These are phyloP conservation scores for Caradrina kadenii DNA, from an alignment of 2,888 invertebrate genomes.

Conservation along the genomic window DNA sequence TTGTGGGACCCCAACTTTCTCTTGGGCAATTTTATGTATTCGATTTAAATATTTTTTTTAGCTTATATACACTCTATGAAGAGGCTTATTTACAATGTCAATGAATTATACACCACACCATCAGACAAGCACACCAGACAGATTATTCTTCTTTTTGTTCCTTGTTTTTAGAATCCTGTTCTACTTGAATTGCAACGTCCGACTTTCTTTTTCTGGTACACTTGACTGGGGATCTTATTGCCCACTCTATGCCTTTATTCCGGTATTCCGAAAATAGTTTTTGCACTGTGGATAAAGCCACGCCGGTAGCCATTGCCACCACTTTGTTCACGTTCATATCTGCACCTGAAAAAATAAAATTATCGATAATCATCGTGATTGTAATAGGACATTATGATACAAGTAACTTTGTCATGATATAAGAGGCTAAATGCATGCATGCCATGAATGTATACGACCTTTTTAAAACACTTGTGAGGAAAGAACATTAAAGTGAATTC, in stretches of 20 bases:
- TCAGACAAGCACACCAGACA: no score
- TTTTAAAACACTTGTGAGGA: no score
- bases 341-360: conserved; percentile 17
- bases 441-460: no score
- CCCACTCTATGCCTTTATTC: neutral
- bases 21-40: no score
- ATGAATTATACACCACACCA: neutral
- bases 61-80: no score
- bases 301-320: conserved; percentile 32
- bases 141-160: neutral
- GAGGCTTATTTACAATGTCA: neutral
- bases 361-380: no score
- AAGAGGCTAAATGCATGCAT: no score
- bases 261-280: neutral
- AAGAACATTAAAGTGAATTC: no score
- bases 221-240: neutral
- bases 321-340: conserved; percentile 24
- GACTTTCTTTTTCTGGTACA: neutral
- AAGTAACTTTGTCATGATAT: no score
- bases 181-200: neutral
- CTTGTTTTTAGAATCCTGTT: neutral
- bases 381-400: no score
- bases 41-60: neutral
- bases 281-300: conserved; percentile 2
- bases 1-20: no score